A percentile compares a stretch with the other conserved stretches of the same genome.
These are phyloP conservation scores for Gallinago paraguaiae DNA, from an alignment of 2,113 vertebrate genomes.

Conservation along the genomic window DNA sequence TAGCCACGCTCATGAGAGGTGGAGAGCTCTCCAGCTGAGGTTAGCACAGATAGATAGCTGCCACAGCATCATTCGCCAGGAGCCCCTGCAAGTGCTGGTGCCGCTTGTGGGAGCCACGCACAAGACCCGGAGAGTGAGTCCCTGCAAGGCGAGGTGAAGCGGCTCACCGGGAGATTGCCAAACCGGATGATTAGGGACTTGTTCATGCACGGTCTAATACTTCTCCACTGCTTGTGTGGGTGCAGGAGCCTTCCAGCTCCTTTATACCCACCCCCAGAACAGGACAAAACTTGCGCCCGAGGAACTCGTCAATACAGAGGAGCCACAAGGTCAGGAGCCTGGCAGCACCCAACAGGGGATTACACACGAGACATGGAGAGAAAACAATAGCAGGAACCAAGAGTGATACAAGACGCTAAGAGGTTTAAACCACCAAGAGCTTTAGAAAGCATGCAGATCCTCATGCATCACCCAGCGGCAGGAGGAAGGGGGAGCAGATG, in stretches of 20 bases:
- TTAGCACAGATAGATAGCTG: neutral
- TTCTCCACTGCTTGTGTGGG: slow-evolving; percentile 14
- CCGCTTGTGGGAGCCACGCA: accelerated
- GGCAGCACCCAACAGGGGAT: neutral
- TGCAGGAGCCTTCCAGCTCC: slow-evolving; percentile 34
- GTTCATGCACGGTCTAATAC: slow-evolving; percentile 42
- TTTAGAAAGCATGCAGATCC: neutral
- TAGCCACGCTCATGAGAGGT: neutral
- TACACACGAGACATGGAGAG: neutral
- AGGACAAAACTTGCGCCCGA: slow-evolving; percentile 39
- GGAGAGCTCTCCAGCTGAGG: neutral
- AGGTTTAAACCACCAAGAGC: neutral
- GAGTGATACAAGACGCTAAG: neutral
- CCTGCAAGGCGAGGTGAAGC: neutral
- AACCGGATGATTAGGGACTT: slow-evolving; percentile 22
- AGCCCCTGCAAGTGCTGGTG: neutral
- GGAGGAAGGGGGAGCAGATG: neutral
- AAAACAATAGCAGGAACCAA: slow-evolving; percentile 26
- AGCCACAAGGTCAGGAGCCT: neutral
- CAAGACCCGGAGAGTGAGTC: neutral
- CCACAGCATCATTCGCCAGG: neutral
- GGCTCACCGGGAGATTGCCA: neutral
- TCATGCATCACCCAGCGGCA: accelerated
- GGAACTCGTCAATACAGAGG: neutral
- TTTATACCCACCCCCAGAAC: neutral